Conservation (phyloP, 1,140 invertebrate genomes). For the Hylaeus volcanicus region DNA sequence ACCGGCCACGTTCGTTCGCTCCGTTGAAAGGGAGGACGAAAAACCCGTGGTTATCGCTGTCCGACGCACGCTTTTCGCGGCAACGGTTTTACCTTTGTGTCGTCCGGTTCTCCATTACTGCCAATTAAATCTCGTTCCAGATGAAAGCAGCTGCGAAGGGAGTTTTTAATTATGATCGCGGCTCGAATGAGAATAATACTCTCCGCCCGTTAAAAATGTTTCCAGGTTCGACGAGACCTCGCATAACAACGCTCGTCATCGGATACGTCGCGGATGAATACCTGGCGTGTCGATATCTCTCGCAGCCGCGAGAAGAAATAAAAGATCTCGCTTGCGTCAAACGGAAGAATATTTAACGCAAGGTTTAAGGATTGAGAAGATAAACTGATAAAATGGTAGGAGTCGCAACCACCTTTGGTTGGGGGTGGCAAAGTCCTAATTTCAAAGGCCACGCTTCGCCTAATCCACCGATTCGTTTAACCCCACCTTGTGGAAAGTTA, state of each 20-base stretch:
- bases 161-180: background rate
- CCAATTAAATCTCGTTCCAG: slow-evolving; percentile 18
- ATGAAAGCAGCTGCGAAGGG: background rate
- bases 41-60: background rate
- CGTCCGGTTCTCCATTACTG: background rate
- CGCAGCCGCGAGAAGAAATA: background rate
- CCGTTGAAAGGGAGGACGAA: background rate
- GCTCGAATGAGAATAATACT: slow-evolving; percentile 3
- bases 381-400: no score
- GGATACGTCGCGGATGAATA: background rate
- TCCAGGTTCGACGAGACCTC: background rate
- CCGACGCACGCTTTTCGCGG: background rate
- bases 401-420: no score
- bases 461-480: no score
- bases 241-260: background rate
- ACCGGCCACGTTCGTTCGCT: background rate
- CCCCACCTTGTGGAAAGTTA: no score
- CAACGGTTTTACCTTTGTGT: background rate
- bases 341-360: no score
- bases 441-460: no score
- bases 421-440: no score
- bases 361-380: no score
- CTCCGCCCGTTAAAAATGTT: background rate
- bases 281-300: background rate
- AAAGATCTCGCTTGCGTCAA: no score